Conservation (phyloP, 2,797 vertebrate genomes). For the Gymnocypris eckloni region DNA sequence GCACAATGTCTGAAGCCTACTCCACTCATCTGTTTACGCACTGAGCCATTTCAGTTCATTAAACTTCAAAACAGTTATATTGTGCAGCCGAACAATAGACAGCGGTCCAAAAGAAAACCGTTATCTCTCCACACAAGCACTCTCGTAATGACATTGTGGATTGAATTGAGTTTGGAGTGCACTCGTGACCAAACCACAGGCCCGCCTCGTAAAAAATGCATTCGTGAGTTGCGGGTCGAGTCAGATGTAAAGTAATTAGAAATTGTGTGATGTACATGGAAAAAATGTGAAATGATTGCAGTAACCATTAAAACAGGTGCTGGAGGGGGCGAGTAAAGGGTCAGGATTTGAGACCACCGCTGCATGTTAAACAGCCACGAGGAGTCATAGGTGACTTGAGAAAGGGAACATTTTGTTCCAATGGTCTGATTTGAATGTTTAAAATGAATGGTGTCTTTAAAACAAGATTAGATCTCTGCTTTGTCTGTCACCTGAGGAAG, state of each 20-base stretch:
- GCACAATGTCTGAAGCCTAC: slow-evolving; percentile 14
- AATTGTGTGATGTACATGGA: slow-evolving; percentile 26
- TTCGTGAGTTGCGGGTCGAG: slow-evolving; percentile 37
- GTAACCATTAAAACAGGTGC: slow-evolving; percentile 51
- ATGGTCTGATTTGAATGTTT: slow-evolving; percentile 55
- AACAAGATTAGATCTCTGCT: neutral
- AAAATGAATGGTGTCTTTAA: slow-evolving; percentile 23
- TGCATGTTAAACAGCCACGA: slow-evolving; percentile 64
- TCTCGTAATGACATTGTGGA: slow-evolving; percentile 56
- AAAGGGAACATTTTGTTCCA: slow-evolving; percentile 57
- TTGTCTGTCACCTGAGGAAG: slow-evolving; percentile 14
- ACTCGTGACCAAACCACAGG: slow-evolving; percentile 50
- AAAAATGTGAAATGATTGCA: slow-evolving; percentile 40
- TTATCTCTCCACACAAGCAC: slow-evolving; percentile 19
- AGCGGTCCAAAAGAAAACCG: slow-evolving; percentile 15
- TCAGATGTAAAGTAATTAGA: slow-evolving; percentile 63
- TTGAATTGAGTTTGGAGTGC: slow-evolving; percentile 60
- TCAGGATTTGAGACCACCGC: slow-evolving; percentile 42
- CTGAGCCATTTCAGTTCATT: slow-evolving; percentile 28
- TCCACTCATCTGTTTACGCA: slow-evolving; percentile 31
- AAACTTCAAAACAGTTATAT: slow-evolving; percentile 44
- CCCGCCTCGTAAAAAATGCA: slow-evolving; percentile 51
- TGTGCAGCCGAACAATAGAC: slow-evolving; percentile 36
- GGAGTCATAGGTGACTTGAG: slow-evolving; percentile 50
- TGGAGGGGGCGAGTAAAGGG: slow-evolving; percentile 50